Conservation (phyloP, 2,797 vertebrate genomes). For the Lacerta agilis region DNA sequence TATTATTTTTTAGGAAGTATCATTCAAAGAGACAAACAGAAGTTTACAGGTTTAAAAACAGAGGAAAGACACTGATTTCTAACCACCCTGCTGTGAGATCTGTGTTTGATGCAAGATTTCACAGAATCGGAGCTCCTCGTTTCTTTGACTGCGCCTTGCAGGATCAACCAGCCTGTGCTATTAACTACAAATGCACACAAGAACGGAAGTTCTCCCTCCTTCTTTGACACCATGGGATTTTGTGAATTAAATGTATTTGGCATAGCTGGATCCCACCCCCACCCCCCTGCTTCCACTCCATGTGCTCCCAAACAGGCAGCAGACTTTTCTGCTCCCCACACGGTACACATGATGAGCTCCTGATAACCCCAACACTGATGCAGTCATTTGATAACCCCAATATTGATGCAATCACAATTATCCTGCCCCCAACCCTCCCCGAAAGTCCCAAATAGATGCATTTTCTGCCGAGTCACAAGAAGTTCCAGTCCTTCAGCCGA, state of each 20-base stretch:
- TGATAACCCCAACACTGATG: neutral
- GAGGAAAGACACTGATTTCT: neutral
- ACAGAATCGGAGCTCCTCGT: neutral
- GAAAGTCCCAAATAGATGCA: neutral
- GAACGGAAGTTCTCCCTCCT: fast-evolving
- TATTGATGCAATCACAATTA: neutral
- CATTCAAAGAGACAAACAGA: neutral
- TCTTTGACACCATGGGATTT: neutral
- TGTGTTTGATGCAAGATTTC: neutral
- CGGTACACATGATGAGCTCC: neutral
- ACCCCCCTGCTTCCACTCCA: neutral
- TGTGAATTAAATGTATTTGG: neutral
- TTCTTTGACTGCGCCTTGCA: neutral
- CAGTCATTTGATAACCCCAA: slow-evolving; percentile 2
- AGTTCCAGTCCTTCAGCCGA: neutral
- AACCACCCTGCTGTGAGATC: neutral
- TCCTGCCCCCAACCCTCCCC: neutral
- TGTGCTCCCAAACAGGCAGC: neutral
- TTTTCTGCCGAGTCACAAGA: slow-evolving; percentile 3
- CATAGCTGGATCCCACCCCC: neutral
- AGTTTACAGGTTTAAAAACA: neutral
- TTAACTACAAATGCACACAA: neutral
- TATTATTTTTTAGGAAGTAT: neutral
- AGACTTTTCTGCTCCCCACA: neutral
- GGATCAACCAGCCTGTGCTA: neutral